phyloP scores from a whole-genome alignment of 2,888 invertebrate species.

The Anorthoa munda region DNA sequence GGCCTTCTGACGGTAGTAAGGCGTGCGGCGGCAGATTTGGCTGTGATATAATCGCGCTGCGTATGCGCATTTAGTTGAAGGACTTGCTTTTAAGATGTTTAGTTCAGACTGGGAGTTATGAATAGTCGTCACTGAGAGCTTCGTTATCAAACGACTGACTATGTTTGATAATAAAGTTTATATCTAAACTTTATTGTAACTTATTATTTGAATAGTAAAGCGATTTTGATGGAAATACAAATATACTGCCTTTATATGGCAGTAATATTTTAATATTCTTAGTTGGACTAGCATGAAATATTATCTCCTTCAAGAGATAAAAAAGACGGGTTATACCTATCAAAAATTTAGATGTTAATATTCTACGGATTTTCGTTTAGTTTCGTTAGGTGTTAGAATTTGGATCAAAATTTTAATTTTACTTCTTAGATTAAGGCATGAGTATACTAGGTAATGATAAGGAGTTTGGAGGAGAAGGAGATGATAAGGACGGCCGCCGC shows the following conservation, averaged over 20 bases:
- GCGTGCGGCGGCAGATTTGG: constrained; percentile 82
- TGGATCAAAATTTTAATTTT: constrained; percentile 65
- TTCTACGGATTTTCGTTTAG: constrained; percentile 49
- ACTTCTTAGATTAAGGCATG: constrained; percentile 60
- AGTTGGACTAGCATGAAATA: constrained; percentile 21
- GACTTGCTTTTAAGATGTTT: constrained; percentile 62
- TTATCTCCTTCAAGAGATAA: constrained; percentile 26
- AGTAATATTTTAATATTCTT: constrained; percentile 13
- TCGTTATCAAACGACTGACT: constrained; percentile 43
- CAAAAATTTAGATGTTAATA: constrained; percentile 34
- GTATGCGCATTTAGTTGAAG: constrained; percentile 67
- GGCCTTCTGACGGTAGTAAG: constrained; percentile 40
- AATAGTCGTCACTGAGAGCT: constrained; percentile 35
- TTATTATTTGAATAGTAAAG: constrained; percentile 38
- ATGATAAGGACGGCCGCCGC: constrained; percentile 69
- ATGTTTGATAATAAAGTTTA: constrained; percentile 26
- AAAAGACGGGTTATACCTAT: constrained; percentile 39
- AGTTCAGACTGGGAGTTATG: constrained; percentile 46
- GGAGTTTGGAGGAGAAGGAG: constrained; percentile 49
- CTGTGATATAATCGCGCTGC: constrained; percentile 82
- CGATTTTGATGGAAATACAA: constrained; percentile 8
- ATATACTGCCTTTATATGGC: constrained; percentile 21
- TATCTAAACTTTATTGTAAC: constrained; percentile 33
- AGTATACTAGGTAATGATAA: constrained; percentile 65
- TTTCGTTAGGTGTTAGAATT: constrained; percentile 58